A percentile compares a stretch with the other conserved stretches of the same genome.
These are phyloP conservation scores for Xestoiulus laeticollis DNA, from an alignment of 2,888 invertebrate species.

Conservation along the genomic window DNA sequence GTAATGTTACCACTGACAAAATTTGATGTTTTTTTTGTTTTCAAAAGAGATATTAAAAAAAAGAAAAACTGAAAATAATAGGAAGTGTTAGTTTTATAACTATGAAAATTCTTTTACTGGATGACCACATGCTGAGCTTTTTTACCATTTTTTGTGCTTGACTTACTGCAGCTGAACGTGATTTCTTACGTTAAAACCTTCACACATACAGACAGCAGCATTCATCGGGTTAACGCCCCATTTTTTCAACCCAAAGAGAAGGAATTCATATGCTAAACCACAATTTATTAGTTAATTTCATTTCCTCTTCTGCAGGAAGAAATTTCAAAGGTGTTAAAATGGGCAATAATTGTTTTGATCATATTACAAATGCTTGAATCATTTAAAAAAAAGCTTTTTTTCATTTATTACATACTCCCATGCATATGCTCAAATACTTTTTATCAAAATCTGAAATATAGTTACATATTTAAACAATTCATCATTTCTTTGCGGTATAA, in stretches of 20 bases:
- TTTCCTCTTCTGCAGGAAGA: neutral
- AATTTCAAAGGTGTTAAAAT: neutral
- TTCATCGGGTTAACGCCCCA: constrained; percentile 21
- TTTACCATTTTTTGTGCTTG: neutral
- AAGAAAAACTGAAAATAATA: neutral
- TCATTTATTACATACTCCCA: too few species aligned
- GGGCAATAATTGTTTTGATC: neutral
- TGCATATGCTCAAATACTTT: too few species aligned
- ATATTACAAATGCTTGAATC: neutral
- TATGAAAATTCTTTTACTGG: neutral
- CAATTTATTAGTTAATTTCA: neutral
- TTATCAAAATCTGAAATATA: too few species aligned
- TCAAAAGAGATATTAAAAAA: neutral
- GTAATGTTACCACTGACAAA: neutral
- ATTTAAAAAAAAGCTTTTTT: too few species aligned
- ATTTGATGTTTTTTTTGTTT: neutral
- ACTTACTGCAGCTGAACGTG: neutral
- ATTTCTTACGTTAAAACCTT: neutral
- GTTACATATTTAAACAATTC: neutral
- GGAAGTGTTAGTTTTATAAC: neutral
- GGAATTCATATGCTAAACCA: neutral
- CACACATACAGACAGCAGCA: neutral
- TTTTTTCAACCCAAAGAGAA: neutral
- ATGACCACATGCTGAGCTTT: neutral
- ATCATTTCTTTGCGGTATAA: neutral